phyloP scores from a whole-genome alignment of 2,113 vertebrate species.

The Micronycteris hirsuta region DNA sequence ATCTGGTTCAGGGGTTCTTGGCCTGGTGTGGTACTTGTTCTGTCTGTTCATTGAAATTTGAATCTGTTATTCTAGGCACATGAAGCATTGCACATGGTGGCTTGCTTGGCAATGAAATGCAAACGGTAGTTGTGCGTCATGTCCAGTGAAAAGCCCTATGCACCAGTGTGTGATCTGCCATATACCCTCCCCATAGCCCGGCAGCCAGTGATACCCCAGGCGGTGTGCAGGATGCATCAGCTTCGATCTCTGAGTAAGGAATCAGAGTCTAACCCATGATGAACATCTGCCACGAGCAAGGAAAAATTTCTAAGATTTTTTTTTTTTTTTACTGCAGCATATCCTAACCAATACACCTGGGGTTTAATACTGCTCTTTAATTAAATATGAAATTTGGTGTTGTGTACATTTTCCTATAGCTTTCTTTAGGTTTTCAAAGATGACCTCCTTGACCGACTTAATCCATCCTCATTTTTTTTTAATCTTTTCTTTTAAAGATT shows the following conservation, averaged over 20 bases:
- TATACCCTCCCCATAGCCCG: not conserved
- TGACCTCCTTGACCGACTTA: not conserved
- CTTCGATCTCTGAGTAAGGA: not conserved
- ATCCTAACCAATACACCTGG: not conserved
- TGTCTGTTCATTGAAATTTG: not conserved
- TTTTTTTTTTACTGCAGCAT: not conserved
- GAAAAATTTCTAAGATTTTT: not conserved
- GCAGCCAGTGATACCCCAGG: not conserved
- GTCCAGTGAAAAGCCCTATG: not conserved
- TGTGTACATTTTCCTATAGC: not conserved
- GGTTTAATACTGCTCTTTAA: not conserved
- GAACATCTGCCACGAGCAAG: not conserved
- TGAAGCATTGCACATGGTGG: not conserved
- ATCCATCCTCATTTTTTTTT: not conserved
- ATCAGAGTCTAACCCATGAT: not conserved
- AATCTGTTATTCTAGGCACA: conserved; percentile 10
- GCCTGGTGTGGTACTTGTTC: not conserved
- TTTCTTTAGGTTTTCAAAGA: too few species aligned
- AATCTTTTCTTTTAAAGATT: too few species aligned
- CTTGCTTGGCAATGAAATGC: not conserved
- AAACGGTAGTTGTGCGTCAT: not conserved
- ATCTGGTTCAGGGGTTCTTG: not conserved
- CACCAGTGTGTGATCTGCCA: not conserved
- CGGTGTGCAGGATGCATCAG: not conserved
- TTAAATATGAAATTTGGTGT: not conserved